phyloP scores from a whole-genome alignment of 2,797 vertebrate genomes.

The Hephaestus fuliginosus region DNA sequence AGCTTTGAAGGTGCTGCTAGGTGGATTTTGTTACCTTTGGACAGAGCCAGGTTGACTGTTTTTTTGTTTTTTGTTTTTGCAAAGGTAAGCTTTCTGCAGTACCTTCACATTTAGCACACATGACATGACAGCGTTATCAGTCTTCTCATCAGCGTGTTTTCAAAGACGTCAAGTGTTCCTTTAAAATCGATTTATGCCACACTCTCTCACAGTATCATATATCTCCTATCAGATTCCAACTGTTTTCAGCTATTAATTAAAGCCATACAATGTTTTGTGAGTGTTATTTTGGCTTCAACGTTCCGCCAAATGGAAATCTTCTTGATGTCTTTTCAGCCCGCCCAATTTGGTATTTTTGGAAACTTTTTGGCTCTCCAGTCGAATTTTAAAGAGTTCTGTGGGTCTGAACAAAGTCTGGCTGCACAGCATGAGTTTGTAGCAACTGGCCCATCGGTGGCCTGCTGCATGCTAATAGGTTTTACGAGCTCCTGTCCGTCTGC shows the following conservation, averaged over 20 bases:
- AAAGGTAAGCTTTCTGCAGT: neutral
- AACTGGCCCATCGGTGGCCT: neutral
- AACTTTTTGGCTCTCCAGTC: constrained; percentile 6
- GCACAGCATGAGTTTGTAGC: neutral
- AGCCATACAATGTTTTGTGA: neutral
- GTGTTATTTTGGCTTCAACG: neutral
- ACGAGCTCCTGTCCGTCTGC: neutral
- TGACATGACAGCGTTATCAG: neutral
- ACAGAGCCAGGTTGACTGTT: neutral
- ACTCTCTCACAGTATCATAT: neutral
- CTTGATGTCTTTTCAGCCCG: neutral
- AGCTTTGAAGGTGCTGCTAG: neutral
- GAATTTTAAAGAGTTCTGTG: neutral
- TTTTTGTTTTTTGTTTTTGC: neutral
- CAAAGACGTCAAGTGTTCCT: neutral
- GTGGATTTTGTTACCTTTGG: neutral
- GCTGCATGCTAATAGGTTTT: constrained; percentile 15
- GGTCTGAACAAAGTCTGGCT: constrained; percentile 19
- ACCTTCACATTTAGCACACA: neutral
- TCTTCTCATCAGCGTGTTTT: neutral
- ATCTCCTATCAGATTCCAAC: neutral
- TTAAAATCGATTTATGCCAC: neutral
- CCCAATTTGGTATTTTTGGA: constrained; percentile 2
- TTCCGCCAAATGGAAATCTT: neutral
- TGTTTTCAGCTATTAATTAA: neutral